Conservation (phyloP, 2,888 invertebrate genomes). For the Coecobrya sp. region DNA sequence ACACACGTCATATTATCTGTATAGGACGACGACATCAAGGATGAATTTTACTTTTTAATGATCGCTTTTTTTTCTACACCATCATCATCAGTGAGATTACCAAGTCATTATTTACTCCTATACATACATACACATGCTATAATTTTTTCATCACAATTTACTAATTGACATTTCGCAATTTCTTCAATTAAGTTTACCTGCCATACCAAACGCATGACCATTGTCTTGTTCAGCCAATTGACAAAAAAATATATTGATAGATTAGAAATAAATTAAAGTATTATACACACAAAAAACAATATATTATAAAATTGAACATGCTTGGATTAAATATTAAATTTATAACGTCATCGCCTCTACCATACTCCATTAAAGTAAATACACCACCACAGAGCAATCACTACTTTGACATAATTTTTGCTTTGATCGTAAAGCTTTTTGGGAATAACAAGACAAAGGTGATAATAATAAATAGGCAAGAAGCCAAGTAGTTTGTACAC, state of each 20-base stretch:
- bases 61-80: conserved; percentile 26
- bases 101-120: conserved; percentile 15
- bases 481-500: background rate
- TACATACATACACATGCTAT: background rate
- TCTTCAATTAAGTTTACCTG: background rate
- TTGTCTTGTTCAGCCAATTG: background rate
- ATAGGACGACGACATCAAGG: conserved; percentile 25
- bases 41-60: conserved; percentile 32
- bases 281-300: background rate
- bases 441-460: conserved; percentile 43
- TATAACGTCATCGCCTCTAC: background rate
- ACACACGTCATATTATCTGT: background rate
- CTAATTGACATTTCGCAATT: conserved; percentile 42
- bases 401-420: conserved; percentile 33
- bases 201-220: background rate
- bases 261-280: background rate
- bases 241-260: background rate
- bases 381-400: background rate
- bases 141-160: conserved; percentile 36
- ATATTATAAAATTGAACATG: background rate
- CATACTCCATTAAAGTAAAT: background rate
- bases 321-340: background rate
- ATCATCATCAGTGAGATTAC: background rate
- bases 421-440: conserved; percentile 6
- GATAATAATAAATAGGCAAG: conserved; percentile 55